Base-by-base conservation (phyloP, 2,113 vertebrate genomes). In the Rhagologus leucostigma region DNA sequence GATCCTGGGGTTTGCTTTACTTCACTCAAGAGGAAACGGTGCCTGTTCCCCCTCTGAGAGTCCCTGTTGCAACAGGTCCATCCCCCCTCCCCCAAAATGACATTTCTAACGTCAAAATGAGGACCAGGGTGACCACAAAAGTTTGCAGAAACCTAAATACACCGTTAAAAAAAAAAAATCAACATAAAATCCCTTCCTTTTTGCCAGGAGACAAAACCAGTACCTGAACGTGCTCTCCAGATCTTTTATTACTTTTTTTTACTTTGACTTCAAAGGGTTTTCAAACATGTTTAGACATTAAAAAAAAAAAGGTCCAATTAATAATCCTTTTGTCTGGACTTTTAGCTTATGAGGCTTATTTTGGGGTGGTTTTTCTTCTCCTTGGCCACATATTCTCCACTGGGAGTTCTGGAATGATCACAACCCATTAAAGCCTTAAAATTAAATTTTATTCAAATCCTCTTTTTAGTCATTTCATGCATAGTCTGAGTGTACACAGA, bases 271-370 rank as follows among this genome's bases (percentile, higher is more conserved):
- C 92, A 94, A 96, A 97, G 56, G 52, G 27, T 89, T 93, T 80
- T 55, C 86, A 74, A 95, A 94, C 95, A 18, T 84, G 90, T 96
- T 96, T 53, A 86, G 85, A 84, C 90, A 87, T 41, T 11, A n/a
- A 73, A 94, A 91, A 78, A 95, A 85, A 74, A 86, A 35, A 42
- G 16, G 13, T 19, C 10, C 52, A 82, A 82, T 20, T 69, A 95
- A 92, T 84, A 84, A 93, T 55, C 29, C 49, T 79, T 69, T n/a
- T 11, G 2, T 75, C 82, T 90, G 37, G 22, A 85, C 29, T 93
- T 93, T 80, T 50, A 91, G 74, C 67, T 93, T 70, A 79, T 21
- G 33, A 87, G 47, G 80, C 68, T 89, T 64, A 74, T 90, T 92
- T 69, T 35, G 33, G 73, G 83, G 92, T 63, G 44, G 16, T 73